A percentile compares a stretch with the other conserved stretches of the same genome.
Conservation (phyloP, 2,888 invertebrate species). For the Lutraria lutraria region DNA sequence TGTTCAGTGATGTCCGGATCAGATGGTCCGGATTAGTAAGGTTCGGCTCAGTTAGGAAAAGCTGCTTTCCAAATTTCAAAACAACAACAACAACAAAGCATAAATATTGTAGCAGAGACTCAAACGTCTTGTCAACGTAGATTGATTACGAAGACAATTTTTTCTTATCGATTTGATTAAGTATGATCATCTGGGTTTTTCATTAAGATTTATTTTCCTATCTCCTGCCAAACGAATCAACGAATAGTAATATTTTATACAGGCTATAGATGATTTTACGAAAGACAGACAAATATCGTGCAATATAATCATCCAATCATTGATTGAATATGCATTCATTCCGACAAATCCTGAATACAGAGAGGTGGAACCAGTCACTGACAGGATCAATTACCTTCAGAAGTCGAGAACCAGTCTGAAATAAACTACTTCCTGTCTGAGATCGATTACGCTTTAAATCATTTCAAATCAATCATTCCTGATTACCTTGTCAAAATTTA, state of each 20-base stretch:
- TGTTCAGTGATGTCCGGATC: no score
- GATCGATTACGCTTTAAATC: background rate
- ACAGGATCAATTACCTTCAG: background rate
- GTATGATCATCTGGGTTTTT: background rate
- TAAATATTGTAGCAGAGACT: background rate
- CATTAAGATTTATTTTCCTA: background rate
- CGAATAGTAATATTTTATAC: background rate
- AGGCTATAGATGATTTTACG: background rate
- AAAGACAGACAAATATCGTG: background rate
- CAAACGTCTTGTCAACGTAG: background rate
- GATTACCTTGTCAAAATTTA: slow-evolving; percentile 11
- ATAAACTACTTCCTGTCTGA: background rate
- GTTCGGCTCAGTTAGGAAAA: no score
- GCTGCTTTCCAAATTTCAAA: no score
- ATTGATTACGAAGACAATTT: background rate
- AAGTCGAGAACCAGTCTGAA: background rate
- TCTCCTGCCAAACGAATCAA: background rate
- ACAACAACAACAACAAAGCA: background rate
- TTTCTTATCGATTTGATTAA: background rate
- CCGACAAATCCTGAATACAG: background rate
- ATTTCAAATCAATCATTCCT: slow-evolving; percentile 7
- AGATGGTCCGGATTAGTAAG: no score
- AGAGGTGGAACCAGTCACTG: background rate
- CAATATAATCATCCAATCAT: background rate
- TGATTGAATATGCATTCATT: background rate